Conservation (phyloP, 1,140 invertebrate species). For the Aphidius ervi region DNA sequence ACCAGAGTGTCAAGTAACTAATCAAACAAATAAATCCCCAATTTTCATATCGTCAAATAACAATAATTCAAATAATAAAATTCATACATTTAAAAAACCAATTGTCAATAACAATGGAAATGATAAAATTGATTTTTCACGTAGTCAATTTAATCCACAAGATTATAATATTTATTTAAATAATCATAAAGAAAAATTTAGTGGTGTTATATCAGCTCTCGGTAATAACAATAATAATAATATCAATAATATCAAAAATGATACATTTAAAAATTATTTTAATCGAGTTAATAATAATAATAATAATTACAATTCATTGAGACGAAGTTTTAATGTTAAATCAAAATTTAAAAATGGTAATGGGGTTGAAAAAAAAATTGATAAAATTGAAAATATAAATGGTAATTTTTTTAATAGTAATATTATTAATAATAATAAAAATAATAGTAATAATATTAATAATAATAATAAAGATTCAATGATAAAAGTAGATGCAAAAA, state of each 20-base stretch:
- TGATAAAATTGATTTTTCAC: background rate
- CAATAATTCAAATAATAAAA: background rate
- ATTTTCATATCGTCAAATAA: constrained; percentile 9
- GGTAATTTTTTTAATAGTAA: no score
- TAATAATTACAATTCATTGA: no score
- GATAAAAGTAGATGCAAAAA: background rate
- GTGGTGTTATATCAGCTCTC: constrained; percentile 9
- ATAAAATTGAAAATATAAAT: no score
- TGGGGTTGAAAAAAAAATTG: no score
- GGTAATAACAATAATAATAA: background rate
- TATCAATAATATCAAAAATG: no score
- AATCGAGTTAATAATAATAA: no score
- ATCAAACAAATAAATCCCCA: constrained; percentile 10
- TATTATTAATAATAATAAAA: constrained; percentile 1
- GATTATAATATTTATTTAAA: constrained; percentile 1
- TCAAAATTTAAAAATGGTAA: no score
- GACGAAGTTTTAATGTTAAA: no score
- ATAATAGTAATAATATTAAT: background rate
- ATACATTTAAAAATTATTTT: no score
- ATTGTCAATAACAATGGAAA: background rate
- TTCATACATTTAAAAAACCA: background rate
- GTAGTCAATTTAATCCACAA: background rate
- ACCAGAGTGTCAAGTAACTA: constrained; percentile 18
- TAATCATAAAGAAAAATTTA: constrained; percentile 11
- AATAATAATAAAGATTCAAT: background rate